Conservation (phyloP, 2,888 invertebrate species). For the Pollenia amentaria region DNA sequence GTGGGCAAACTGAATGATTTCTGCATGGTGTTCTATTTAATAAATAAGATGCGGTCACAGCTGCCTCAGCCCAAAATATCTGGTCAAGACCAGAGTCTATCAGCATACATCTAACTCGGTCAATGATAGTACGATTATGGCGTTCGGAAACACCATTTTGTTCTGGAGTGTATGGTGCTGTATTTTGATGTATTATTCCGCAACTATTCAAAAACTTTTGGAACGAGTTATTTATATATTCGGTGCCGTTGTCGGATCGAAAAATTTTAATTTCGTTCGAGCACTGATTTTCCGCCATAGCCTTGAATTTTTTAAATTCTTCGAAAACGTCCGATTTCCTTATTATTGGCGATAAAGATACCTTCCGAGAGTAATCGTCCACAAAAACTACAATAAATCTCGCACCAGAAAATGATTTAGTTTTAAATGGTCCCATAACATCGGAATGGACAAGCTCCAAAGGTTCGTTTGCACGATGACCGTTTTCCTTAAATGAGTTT, state of each 20-base stretch:
- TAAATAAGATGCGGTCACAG: too few relatives aligned
- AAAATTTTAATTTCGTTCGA: too few relatives aligned
- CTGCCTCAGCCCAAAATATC: too few relatives aligned
- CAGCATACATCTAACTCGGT: too few relatives aligned
- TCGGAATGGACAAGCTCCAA: conserved; percentile 81
- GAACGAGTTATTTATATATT: too few relatives aligned
- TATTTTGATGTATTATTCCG: too few relatives aligned
- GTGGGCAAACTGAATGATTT: conserved; percentile 59
- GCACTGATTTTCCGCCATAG: conserved; percentile 36
- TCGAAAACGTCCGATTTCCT: conserved; percentile 49
- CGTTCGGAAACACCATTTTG: conserved; percentile 66
- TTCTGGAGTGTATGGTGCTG: conserved; percentile 60
- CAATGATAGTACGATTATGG: conserved; percentile 75
- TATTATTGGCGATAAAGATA: conserved; percentile 69
- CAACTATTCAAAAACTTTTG: background rate
- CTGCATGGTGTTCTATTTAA: conserved; percentile 71
- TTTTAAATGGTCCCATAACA: conserved; percentile 81
- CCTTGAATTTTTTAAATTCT: conserved; percentile 73
- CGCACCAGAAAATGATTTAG: conserved; percentile 78
- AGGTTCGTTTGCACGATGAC: conserved; percentile 72
- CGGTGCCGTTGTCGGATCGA: too few relatives aligned
- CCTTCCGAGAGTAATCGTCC: conserved; percentile 78
- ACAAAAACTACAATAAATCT: conserved; percentile 81
- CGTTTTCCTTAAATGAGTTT: conserved; percentile 69
- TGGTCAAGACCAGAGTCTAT: too few relatives aligned